A percentile compares a stretch with the other conserved stretches of the same genome.
Evolutionary conservation across 2,888 invertebrate genomes (phyloP).

Genomic region (Platyscelio sp.): DNA sequence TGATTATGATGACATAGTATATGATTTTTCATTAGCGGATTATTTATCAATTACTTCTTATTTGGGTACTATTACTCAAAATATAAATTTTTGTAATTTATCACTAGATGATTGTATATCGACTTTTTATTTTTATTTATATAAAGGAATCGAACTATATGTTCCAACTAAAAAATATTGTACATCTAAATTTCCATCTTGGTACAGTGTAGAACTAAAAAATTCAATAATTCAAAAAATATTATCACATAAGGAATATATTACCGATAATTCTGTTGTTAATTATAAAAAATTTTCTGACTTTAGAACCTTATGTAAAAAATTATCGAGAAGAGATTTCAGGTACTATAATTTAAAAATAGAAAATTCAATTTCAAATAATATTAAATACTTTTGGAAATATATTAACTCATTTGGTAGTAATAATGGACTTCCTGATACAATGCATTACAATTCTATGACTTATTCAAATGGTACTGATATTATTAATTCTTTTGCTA

Average conservation of each 20-base stretch:
- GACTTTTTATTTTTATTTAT: background rate
- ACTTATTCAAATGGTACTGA: too few species aligned
- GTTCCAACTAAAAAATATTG: background rate
- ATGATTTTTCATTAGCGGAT: background rate
- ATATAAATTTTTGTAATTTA: background rate
- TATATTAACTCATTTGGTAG: background rate
- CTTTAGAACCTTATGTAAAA: background rate
- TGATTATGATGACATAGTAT: background rate
- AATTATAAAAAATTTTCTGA: background rate
- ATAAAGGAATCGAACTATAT: background rate
- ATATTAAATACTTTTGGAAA: conserved; percentile 2
- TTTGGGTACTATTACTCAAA: background rate
- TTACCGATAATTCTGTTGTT: too few species aligned
- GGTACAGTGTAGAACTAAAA: background rate
- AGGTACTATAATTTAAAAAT: background rate
- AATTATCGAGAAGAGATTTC: background rate
- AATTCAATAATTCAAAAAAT: background rate
- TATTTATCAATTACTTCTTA: background rate
- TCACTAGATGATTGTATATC: background rate
- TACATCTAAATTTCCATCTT: background rate
- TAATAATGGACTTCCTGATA: background rate
- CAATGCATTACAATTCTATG: background rate
- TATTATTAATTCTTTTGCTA: background rate
- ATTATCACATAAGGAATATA: background rate
- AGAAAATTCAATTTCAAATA: background rate